Evolutionary conservation across 2,888 invertebrate species (phyloP).

Genomic region (Heteropelma amictum): DNA sequence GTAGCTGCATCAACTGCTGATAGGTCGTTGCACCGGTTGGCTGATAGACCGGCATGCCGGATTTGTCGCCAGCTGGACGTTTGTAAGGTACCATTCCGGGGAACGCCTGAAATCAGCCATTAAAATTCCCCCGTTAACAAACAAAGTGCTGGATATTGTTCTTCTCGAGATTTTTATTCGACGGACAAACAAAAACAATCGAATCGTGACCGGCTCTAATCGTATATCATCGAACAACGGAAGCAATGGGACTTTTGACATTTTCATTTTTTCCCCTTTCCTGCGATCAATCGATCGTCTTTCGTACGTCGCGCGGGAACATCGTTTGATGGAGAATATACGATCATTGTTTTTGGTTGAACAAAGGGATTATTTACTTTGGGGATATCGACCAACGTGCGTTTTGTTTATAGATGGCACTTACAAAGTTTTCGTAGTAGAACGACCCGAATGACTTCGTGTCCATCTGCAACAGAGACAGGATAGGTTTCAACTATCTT

Average conservation of each 20-base stretch:
- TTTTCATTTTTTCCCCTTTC: too few relatives aligned
- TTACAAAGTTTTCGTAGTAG: conserved; percentile 98
- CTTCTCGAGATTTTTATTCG: too few relatives aligned
- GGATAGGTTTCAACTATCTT: conserved; percentile 76
- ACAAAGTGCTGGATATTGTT: too few relatives aligned
- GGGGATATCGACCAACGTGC: conserved; percentile 14
- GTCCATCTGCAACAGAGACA: conserved; percentile 91
- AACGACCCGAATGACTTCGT: conserved; percentile 97
- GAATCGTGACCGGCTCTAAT: too few relatives aligned
- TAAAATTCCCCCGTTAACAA: conserved; percentile 19
- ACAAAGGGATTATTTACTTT: neutral
- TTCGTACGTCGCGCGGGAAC: too few relatives aligned
- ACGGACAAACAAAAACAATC: too few relatives aligned
- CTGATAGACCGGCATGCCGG: conserved; percentile 97
- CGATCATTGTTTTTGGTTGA: neutral
- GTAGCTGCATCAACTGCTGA: conserved; percentile 96
- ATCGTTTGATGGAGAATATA: neutral
- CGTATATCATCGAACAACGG: too few relatives aligned
- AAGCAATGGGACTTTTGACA: too few relatives aligned
- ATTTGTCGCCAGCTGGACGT: conserved; percentile 97
- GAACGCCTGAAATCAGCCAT: conserved; percentile 85
- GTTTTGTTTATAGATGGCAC: conserved; percentile 79
- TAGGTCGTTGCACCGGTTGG: conserved; percentile 91
- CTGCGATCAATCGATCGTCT: too few relatives aligned
- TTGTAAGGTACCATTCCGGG: conserved; percentile 97